A percentile compares a stretch with the other conserved stretches of the same genome.
Evolutionary conservation across 1,140 invertebrate genomes (phyloP).

Genomic region (Holotrichia oblita): DNA sequence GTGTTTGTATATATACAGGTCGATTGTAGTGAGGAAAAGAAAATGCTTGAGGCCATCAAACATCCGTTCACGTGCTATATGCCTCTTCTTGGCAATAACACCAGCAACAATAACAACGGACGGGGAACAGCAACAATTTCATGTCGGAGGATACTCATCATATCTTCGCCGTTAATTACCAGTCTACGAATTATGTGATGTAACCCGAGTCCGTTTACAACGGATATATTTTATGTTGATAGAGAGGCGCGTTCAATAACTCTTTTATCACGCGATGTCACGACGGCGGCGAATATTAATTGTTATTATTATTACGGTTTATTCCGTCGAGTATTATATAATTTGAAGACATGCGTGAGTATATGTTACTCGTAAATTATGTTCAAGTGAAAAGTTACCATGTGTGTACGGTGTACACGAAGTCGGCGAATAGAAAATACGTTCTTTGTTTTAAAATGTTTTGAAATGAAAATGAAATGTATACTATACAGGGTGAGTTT

Average conservation of each 20-base stretch:
- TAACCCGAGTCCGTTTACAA: slow-evolving; percentile 49
- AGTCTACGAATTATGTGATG: slow-evolving; percentile 51
- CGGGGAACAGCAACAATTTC: slow-evolving; percentile 39
- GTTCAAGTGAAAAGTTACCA: too few species aligned
- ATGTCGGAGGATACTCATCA: slow-evolving; percentile 46
- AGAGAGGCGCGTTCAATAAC: slow-evolving; percentile 47
- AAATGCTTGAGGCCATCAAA: slow-evolving; percentile 37
- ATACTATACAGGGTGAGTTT: too few species aligned
- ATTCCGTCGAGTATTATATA: slow-evolving; percentile 18
- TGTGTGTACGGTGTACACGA: too few species aligned
- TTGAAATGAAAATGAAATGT: too few species aligned
- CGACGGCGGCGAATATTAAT: slow-evolving; percentile 44
- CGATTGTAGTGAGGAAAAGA: slow-evolving; percentile 33
- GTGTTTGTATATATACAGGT: slow-evolving; percentile 27
- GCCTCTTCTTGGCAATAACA: slow-evolving; percentile 37
- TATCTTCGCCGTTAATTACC: slow-evolving; percentile 51
- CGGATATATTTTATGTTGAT: slow-evolving; percentile 50
- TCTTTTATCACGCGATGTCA: slow-evolving; percentile 52
- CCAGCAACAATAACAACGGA: slow-evolving; percentile 4
- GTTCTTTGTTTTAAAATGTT: too few species aligned
- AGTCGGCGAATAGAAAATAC: too few species aligned
- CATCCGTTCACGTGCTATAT: slow-evolving; percentile 51
- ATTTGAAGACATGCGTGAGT: slow-evolving; percentile 10
- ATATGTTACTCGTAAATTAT: background rate
- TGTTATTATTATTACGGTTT: slow-evolving; percentile 41